phyloP scores from a whole-genome alignment of 2,797 vertebrate genomes.

The Urophycis tenuis region DNA sequence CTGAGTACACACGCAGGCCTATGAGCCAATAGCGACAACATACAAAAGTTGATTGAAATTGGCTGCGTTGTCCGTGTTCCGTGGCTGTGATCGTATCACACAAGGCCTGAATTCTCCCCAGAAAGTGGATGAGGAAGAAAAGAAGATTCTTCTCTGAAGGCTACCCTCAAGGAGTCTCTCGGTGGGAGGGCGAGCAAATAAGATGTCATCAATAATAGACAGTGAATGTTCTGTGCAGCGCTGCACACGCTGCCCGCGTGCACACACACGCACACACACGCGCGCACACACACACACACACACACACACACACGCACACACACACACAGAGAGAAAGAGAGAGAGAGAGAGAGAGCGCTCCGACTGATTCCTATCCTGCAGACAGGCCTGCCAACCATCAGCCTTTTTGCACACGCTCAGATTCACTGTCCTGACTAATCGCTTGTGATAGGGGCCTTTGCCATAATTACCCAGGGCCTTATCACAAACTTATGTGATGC shows the following conservation, averaged over 20 bases:
- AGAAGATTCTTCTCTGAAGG: conserved; percentile 65
- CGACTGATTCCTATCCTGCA: conserved; percentile 72
- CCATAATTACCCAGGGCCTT: conserved; percentile 76
- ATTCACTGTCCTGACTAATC: conserved; percentile 77
- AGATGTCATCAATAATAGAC: conserved; percentile 79
- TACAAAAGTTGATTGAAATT: conserved; percentile 48
- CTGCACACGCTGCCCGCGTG: conserved; percentile 5
- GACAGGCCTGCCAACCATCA: conserved; percentile 71
- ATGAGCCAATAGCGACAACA: conserved; percentile 43
- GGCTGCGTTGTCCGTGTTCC: conserved; percentile 42
- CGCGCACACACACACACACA: conserved; percentile 20
- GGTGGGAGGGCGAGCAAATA: conserved; percentile 74
- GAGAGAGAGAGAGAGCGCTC: background rate
- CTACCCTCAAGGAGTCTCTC: conserved; percentile 70
- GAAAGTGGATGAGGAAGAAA: conserved; percentile 40
- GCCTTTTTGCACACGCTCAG: conserved; percentile 71
- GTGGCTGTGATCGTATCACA: conserved; percentile 53
- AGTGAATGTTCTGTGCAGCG: conserved; percentile 69
- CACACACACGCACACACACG: conserved; percentile 20
- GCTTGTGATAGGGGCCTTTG: conserved; percentile 76
- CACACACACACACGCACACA: conserved; percentile 25
- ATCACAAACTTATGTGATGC: conserved; percentile 75
- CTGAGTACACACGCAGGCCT: conserved; percentile 19
- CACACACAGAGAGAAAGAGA: conserved; percentile 32
- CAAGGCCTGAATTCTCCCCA: conserved; percentile 51